Evolutionary conservation across 2,797 vertebrate genomes (phyloP), one percentile per base, ranked within the genome.

Genomic region (Argya squamiceps): DNA sequence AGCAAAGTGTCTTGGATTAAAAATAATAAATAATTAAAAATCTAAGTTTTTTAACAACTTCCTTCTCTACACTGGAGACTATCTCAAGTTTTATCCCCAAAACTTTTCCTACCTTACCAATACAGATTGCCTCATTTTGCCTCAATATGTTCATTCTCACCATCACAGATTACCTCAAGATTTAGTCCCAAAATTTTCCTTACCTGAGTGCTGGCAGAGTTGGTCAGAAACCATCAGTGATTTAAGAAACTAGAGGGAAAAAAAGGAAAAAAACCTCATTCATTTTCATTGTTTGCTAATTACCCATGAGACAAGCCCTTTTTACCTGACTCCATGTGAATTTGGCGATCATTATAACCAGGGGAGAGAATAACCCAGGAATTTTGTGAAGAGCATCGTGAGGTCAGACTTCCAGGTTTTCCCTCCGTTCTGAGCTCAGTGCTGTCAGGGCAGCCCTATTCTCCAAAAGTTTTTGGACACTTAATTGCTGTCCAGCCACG

Each of bases 321-420:
- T 63, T 50, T 26, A 44, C 16, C 20, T 4, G 27, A 49, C 56
- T 89, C 32, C 56, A 50, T 24, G 36, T 37, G 70, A 21, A 56
- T 63, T 0, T n/a, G 56, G 10, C 0, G 1, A 50, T 18, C 0
- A 0, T 43, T 37, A 30, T 14, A 21, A 15, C 4, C 19, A 21
- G 6, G 11, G 20, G 16, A 50, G 23, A 32, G 20, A 13, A 49
- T 36, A 63, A 1, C 12, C 7, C 13, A 21, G 18, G 14, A n/a
- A 18, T 15, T 49, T 29, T 24, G 22, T 21, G 5, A 4, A 14
- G 58, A 46, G 2, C 7, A 14, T 20, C 4, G 3, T 4, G 70
- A 60, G 32, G 32, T 37, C 13, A 12, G 32, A 32, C 47, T 29
- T 63, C 14, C 43, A 34, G 36, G 17, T 47, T 70, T 56, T 24